Evolutionary conservation across 1,140 invertebrate genomes (phyloP).

Genomic region (Acromyrmex heyeri): DNA sequence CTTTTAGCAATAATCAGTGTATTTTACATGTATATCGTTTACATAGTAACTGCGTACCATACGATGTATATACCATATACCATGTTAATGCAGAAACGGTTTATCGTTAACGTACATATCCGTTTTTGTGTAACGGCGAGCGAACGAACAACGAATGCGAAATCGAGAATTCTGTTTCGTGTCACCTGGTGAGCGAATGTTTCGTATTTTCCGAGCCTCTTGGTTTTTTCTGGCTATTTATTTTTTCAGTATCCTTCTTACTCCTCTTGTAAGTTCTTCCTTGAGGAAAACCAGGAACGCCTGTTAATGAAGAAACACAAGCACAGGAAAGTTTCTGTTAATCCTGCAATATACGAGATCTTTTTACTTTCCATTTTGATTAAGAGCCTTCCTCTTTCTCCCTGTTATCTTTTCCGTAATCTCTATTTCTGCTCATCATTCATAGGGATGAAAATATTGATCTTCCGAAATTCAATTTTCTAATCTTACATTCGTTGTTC

Average conservation of each 20-base stretch:
- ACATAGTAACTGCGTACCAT: slow-evolving; percentile 5
- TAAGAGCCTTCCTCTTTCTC: not conserved
- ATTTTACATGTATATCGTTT: slow-evolving; percentile 15
- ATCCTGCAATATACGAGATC: not conserved
- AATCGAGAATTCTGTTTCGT: slow-evolving; percentile 17
- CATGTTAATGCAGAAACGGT: not conserved
- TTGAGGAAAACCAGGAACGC: not conserved
- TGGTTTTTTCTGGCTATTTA: not conserved
- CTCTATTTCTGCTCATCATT: not conserved
- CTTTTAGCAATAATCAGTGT: slow-evolving; percentile 23
- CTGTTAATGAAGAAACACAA: not conserved
- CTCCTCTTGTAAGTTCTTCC: not conserved
- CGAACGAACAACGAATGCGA: slow-evolving; percentile 17
- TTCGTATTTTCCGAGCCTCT: not conserved
- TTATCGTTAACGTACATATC: slow-evolving; percentile 36
- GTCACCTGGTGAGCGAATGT: not conserved
- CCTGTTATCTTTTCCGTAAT: not conserved
- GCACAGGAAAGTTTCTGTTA: not conserved
- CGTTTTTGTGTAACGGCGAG: slow-evolving; percentile 3
- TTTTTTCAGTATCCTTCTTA: not conserved
- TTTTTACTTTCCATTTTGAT: not conserved
- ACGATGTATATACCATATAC: slow-evolving; percentile 47
- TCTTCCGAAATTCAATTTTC: slow-evolving; percentile 15
- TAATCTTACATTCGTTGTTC: not conserved
- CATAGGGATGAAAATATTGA: not conserved